These are phyloP conservation scores for Pachyrhynchus sulphureomaculatus DNA, from an alignment of 1,140 invertebrate genomes.

Conservation along the genomic window DNA sequence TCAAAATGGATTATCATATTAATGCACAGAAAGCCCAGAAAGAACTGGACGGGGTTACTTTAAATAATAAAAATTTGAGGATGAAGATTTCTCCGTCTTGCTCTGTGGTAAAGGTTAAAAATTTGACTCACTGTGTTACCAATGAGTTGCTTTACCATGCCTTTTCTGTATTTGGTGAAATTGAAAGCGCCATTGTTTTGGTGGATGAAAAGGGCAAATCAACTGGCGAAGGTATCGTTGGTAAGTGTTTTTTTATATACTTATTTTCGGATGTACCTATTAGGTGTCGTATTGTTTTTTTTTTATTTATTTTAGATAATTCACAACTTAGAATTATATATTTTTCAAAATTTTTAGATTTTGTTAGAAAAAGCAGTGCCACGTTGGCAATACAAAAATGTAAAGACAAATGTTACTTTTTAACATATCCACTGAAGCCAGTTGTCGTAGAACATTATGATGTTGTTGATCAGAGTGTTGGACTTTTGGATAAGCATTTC, in stretches of 20 bases:
- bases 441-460: slow-evolving; percentile 88
- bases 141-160: slow-evolving; percentile 92
- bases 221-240: slow-evolving; percentile 85
- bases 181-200: slow-evolving; percentile 90
- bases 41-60: slow-evolving; percentile 80
- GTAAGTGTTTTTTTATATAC: not conserved
- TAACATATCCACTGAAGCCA: slow-evolving; percentile 85
- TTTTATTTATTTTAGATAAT: too few species aligned
- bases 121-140: slow-evolving; percentile 87
- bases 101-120: slow-evolving; percentile 87
- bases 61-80: slow-evolving; percentile 79
- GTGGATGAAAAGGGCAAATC: slow-evolving; percentile 95
- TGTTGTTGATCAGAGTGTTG: slow-evolving; percentile 89
- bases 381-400: slow-evolving; percentile 83
- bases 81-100: slow-evolving; percentile 94
- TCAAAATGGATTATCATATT: slow-evolving; percentile 90
- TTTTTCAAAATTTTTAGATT: slow-evolving; percentile 82
- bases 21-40: slow-evolving; percentile 95
- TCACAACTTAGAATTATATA: too few species aligned
- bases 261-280: not conserved
- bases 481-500: slow-evolving; percentile 86
- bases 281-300: too few species aligned
- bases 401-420: slow-evolving; percentile 88
- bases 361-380: slow-evolving; percentile 85
- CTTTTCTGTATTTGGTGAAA: slow-evolving; percentile 91